A percentile compares a stretch with the other conserved stretches of the same genome.
Evolutionary conservation across 2,888 invertebrate genomes (phyloP).

Genomic region (Corythucha ciliata): DNA sequence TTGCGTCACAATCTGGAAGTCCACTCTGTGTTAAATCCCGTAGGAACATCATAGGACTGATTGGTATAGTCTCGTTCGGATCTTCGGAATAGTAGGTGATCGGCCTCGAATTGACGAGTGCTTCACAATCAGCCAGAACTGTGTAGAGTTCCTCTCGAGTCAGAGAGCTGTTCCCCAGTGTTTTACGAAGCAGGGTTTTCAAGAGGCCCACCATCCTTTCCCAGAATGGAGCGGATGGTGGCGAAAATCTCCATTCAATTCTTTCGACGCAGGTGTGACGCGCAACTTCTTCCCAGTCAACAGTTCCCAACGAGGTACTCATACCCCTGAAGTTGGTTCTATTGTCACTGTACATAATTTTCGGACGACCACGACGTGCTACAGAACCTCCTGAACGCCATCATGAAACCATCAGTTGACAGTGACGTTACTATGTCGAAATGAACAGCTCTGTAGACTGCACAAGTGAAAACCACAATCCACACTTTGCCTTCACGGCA

Average conservation of each 20-base stretch:
- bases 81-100: constrained; percentile 15
- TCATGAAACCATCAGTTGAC: constrained; percentile 37
- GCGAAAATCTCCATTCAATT: constrained; percentile 36
- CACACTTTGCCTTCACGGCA: constrained; percentile 36
- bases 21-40: constrained; percentile 15
- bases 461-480: constrained; percentile 41
- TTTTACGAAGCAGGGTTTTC: constrained; percentile 22
- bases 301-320: constrained; percentile 43
- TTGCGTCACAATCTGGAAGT: constrained; percentile 16
- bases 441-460: constrained; percentile 40
- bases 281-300: constrained; percentile 43
- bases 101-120: constrained; percentile 18
- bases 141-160: constrained; percentile 22
- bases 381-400: constrained; percentile 39
- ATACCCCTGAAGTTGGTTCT: constrained; percentile 41
- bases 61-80: constrained; percentile 30
- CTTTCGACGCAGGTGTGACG: constrained; percentile 25
- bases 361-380: constrained; percentile 38
- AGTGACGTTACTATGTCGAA: constrained; percentile 39
- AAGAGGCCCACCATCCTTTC: constrained; percentile 23
- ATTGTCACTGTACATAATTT: constrained; percentile 39
- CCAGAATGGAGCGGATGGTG: constrained; percentile 39
- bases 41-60: constrained; percentile 36
- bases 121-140: constrained; percentile 26
- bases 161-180: constrained; percentile 21